These are phyloP conservation scores for Hemichromis elongatus DNA, from an alignment of 2,113 vertebrate species.

Conservation along the genomic window DNA sequence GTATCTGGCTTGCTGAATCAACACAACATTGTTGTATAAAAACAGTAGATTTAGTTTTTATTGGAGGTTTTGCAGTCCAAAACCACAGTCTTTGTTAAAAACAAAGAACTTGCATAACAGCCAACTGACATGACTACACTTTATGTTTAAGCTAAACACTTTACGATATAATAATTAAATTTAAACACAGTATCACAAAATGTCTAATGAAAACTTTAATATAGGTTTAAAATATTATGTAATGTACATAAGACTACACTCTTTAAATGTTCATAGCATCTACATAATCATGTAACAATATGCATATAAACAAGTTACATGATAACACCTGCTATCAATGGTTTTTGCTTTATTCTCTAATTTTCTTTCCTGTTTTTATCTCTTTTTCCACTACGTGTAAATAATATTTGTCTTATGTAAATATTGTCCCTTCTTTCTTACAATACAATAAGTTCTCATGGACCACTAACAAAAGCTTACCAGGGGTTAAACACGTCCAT, in stretches of 20 bases:
- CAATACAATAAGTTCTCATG: not conserved
- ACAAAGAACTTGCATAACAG: not conserved
- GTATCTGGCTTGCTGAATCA: not conserved
- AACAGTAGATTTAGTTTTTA: not conserved
- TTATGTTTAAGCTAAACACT: not conserved
- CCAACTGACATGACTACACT: not conserved
- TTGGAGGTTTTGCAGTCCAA: not conserved
- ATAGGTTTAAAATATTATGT: not conserved
- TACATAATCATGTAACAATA: not conserved
- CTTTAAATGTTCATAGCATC: not conserved
- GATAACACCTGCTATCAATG: not conserved
- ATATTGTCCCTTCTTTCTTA: not conserved
- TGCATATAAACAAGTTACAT: not conserved
- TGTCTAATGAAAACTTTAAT: not conserved
- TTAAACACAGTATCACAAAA: too few species aligned
- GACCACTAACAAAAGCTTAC: not conserved
- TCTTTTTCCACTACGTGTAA: not conserved
- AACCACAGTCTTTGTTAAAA: too few species aligned
- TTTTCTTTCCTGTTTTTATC: not conserved
- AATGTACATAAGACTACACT: not conserved
- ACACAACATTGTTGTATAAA: not conserved
- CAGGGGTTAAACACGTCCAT: not conserved
- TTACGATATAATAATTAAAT: not conserved
- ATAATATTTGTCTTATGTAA: not conserved
- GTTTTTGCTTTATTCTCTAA: not conserved